Conservation (phyloP, 2,797 vertebrate genomes). For the Vultur gryphus region DNA sequence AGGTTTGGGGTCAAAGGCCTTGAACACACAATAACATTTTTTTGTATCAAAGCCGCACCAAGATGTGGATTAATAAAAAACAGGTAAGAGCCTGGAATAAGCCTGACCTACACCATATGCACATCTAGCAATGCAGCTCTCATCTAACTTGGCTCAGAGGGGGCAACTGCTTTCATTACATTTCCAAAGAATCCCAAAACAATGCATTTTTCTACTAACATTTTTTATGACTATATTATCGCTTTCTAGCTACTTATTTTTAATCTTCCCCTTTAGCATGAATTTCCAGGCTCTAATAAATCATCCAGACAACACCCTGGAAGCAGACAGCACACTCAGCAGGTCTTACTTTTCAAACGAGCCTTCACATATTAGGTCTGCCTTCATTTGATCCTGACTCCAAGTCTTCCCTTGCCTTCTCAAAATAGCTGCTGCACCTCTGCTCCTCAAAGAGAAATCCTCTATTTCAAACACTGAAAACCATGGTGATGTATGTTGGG, state of each 20-base stretch:
- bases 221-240: not conserved
- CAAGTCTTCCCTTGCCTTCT: not conserved
- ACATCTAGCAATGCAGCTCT: not conserved
- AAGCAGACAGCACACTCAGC: not conserved
- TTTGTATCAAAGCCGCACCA: not conserved
- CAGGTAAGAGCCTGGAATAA: not conserved
- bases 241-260: not conserved
- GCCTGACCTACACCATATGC: not conserved
- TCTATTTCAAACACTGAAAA: not conserved
- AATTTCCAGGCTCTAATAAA: not conserved
- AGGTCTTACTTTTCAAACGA: not conserved
- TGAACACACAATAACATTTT: not conserved
- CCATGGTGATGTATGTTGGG: not conserved
- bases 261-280: not conserved
- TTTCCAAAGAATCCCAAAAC: not conserved
- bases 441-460: not conserved
- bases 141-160: not conserved
- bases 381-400: not conserved
- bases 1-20: not conserved
- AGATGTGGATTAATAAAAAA: not conserved
- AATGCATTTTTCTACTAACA: not conserved
- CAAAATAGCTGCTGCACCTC: not conserved
- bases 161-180: not conserved
- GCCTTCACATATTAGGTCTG: not conserved
- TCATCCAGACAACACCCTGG: rapidly evolving